Evolutionary conservation across 2,113 vertebrate genomes (phyloP), one percentile per base, ranked within the genome.

Genomic region (Phaethon lepturus): DNA sequence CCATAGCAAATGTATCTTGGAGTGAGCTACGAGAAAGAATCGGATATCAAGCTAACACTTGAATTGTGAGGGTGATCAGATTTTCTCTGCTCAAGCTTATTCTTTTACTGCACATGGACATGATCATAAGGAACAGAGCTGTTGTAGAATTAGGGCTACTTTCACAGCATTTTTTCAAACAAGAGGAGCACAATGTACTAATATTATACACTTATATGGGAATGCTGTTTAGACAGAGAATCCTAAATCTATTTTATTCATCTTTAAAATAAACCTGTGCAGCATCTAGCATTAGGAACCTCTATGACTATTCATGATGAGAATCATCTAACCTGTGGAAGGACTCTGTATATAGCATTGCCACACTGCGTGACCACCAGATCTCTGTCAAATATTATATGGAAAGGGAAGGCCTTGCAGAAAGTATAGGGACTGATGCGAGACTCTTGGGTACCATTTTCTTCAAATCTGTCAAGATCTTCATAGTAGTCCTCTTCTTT

Each of bases 371-470:
- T 99, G 93, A 99, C 99, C 98, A 99, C 98, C 50, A 99, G 98
- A 95, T 99, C 98, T 97, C 98, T 99, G 97, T 99, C 99, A 93
- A 99, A 99, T 98, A 99, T 99, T 90, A 99, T 99, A 95, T 99
- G 99, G 90, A 99, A 99, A 40, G 99, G 99, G 95, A 99, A 99
- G 50, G 99, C 99, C 94, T 99, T 99, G 99, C 99, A 99, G 95
- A 99, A 99, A 6, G 99, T 99, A 81, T 99, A 99, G 1, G 99
- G 99, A 88, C 99, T 99, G 97, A 99, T 99, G 35, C 99, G 98
- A 73, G 99, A 99, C 88, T 99, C 99, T 94, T 99, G 99, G 33
- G 99, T 99, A 90, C 99, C 99, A 19, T 99, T 99, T 97, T 99
- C 99, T 98, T 99, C 99, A 89, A 99, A 99, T 85, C 99, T 99